Base-by-base conservation (phyloP, 2,113 vertebrate genomes). In the Mormyrus lacerda region DNA sequence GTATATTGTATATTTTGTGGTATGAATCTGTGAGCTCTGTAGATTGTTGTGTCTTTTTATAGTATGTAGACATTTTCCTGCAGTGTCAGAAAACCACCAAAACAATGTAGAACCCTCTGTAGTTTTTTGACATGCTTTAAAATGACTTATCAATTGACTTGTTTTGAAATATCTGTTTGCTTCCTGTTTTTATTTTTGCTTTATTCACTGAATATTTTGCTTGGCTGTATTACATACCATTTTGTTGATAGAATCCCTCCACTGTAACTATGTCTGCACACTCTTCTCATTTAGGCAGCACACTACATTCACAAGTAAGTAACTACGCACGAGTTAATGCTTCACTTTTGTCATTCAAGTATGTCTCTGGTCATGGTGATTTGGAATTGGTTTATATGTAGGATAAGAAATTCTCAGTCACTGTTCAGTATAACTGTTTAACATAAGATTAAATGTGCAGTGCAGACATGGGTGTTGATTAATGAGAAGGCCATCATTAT, bases 1-100 rank as follows among this genome's bases (percentile, higher is more conserved):
- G 93, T 94, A 93, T 94, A 91, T 93, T 96, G 95, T 96, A 96
- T 94, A 96, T 95, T 95, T 96, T 95, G 95, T 96, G 94, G 91
- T 94, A 94, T 90, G 44, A 93, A 95, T 92, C 94, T 95, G 94
- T 95, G 94, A 94, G 89, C 89, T 94, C 91, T 93, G 93, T 95
- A 94, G 93, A 90, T 93, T 95, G 93, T 95, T 92, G 91, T 94
- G 92, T 93, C 91, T 93, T 88, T 93, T 94, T 90, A 90, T 93
- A 89, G 92, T 79, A 13, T 95, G 92, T 96, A 95, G 93, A 95
- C 92, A 95, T 96, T 79, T 83, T 82, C 84, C 27, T 95, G 93
- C 94, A 93, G 94, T 93, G 92, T 93, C 44, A 91, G 88, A 89
- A 94, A 91, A 69, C 88, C 65, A 31, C 69, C 79, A 93, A 92